These are phyloP conservation scores for Carlito syrichta DNA, from an alignment of 2,113 vertebrate genomes.

Conservation along the genomic window DNA sequence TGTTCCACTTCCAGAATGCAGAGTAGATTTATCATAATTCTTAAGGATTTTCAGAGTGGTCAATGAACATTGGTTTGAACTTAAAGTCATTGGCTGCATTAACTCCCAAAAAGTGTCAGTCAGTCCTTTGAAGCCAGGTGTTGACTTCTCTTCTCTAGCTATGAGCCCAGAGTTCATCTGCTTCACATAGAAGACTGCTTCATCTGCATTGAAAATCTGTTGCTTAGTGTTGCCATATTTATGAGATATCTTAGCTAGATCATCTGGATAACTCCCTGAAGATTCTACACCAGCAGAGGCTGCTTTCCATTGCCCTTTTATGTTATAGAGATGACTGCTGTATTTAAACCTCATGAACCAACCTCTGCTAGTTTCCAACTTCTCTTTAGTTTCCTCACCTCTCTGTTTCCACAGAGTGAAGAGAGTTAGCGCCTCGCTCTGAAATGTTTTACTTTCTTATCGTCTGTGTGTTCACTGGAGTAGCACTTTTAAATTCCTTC, in stretches of 20 bases:
- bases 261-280: background rate
- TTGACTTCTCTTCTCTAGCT: background rate
- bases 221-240: background rate
- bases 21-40: background rate
- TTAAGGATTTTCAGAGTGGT: background rate
- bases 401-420: background rate
- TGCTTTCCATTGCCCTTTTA: background rate
- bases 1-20: background rate
- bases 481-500: background rate
- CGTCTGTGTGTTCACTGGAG: background rate
- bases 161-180: background rate
- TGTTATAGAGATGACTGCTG: background rate
- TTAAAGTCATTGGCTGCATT: background rate
- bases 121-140: background rate
- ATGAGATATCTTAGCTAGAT: background rate
- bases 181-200: background rate
- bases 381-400: background rate
- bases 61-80: background rate
- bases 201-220: background rate
- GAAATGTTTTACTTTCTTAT: background rate
- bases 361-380: background rate
- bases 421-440: background rate
- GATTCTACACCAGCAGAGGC: background rate
- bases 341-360: background rate
- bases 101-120: background rate